phyloP scores from a whole-genome alignment of 2,113 vertebrate genomes.

The Sorex araneus region DNA sequence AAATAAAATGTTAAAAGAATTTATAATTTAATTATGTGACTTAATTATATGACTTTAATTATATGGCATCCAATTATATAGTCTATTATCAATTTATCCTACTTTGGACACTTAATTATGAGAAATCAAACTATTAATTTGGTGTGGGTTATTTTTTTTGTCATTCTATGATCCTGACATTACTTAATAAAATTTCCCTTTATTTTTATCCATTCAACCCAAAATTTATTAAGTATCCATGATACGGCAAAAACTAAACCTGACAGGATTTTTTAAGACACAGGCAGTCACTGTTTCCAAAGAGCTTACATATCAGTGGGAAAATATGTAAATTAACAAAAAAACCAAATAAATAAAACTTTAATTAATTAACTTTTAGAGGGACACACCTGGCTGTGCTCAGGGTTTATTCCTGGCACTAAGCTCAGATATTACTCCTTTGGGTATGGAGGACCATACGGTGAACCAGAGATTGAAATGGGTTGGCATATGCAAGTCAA shows the following conservation, averaged over 20 bases:
- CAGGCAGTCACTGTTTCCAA: background rate
- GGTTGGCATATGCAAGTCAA: no score
- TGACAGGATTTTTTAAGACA: background rate
- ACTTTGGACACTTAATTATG: conserved; percentile 44
- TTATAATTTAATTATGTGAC: conserved; percentile 54
- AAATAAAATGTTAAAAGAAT: conserved; percentile 69
- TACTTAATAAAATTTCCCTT: conserved; percentile 28
- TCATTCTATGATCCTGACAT: conserved; percentile 15
- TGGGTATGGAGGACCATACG: no score
- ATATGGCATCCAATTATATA: conserved; percentile 48
- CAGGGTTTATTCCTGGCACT: no score
- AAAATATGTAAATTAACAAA: conserved; percentile 28
- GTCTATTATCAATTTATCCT: conserved; percentile 35
- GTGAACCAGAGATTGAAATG: no score
- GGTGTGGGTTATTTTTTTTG: background rate
- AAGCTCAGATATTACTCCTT: no score
- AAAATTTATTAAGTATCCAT: conserved; percentile 29
- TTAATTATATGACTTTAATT: conserved; percentile 42
- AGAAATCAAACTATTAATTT: conserved; percentile 47
- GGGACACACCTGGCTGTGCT: no score
- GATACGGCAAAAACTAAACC: background rate
- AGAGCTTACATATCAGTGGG: background rate
- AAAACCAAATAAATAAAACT: conserved; percentile 12
- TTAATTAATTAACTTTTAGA: background rate
- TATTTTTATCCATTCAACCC: conserved; percentile 28